phyloP scores from a whole-genome alignment of 1,140 invertebrate species.

The Paraescarpia echinospica region DNA sequence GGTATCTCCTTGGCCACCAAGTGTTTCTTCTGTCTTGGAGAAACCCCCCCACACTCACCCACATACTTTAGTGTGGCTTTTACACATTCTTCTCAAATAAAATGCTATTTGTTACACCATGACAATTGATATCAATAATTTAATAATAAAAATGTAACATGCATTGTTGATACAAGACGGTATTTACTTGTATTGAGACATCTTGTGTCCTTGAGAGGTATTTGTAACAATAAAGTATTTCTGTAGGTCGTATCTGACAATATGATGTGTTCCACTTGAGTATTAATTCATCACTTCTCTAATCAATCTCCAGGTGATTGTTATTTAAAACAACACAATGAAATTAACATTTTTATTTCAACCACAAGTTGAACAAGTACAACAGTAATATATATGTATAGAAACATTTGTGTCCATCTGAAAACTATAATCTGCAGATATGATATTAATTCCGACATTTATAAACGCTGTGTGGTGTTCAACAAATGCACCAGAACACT shows the following conservation, averaged over 20 bases:
- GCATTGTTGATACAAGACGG: too few relatives aligned
- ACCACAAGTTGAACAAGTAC: background rate
- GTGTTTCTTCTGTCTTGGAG: too few relatives aligned
- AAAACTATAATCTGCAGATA: background rate
- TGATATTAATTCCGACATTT: background rate
- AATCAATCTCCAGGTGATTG: background rate
- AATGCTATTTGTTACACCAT: background rate
- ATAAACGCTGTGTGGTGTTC: background rate
- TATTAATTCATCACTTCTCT: too few relatives aligned
- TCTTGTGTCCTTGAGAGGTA: background rate
- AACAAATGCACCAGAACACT: background rate
- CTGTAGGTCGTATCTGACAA: background rate
- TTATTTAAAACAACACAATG: background rate
- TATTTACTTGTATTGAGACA: too few relatives aligned
- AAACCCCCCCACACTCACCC: too few relatives aligned
- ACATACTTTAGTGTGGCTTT: background rate
- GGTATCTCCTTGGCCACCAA: background rate
- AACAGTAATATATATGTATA: background rate
- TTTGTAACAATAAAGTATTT: background rate
- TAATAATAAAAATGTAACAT: too few relatives aligned
- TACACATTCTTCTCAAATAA: background rate
- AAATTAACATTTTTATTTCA: background rate
- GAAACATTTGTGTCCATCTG: background rate
- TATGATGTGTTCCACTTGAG: background rate
- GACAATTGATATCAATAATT: too few relatives aligned